Percentiles rank a stretch among this genome's conserved stretches.
phyloP scores from a whole-genome alignment of 2,888 invertebrate genomes.

The Drosophila merina region DNA sequence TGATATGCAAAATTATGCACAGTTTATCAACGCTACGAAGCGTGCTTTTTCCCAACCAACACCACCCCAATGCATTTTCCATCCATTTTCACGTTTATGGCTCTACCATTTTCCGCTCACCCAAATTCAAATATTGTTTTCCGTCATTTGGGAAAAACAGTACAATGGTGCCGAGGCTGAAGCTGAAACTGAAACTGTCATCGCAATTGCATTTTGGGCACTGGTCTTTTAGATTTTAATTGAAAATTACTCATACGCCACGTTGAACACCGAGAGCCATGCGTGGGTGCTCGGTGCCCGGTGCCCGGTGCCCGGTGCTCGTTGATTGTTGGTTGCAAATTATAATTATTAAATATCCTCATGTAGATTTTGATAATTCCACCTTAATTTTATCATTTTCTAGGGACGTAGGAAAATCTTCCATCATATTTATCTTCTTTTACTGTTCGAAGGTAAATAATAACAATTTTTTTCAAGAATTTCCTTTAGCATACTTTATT shows the following conservation, averaged over 20 bases:
- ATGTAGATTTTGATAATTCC: conserved; percentile 7
- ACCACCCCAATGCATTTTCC: conserved; percentile 30
- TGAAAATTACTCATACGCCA: conserved; percentile 58
- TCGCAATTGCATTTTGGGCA: conserved; percentile 25
- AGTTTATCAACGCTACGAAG: conserved; percentile 64
- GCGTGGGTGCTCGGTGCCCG: conserved; percentile 2
- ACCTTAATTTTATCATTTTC: neutral
- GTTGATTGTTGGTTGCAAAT: conserved; percentile 9
- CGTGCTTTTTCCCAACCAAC: conserved; percentile 10
- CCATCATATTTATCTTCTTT: too few relatives aligned
- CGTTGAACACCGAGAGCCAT: conserved; percentile 5
- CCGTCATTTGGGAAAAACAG: conserved; percentile 45
- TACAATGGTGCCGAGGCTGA: conserved; percentile 25
- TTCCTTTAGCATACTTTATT: too few relatives aligned
- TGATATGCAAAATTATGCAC: conserved; percentile 73
- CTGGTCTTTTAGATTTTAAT: conserved; percentile 45
- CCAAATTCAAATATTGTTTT: conserved; percentile 70
- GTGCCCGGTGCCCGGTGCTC: neutral
- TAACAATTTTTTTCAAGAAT: too few relatives aligned
- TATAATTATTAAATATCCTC: conserved; percentile 23
- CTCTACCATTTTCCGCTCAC: conserved; percentile 32
- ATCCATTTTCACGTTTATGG: conserved; percentile 47
- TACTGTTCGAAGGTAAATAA: too few relatives aligned
- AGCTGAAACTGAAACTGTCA: conserved; percentile 34
- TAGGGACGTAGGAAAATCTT: too few relatives aligned